These are phyloP conservation scores for Acrobeloides nanus DNA, from an alignment of 2,888 invertebrate genomes.

Conservation along the genomic window DNA sequence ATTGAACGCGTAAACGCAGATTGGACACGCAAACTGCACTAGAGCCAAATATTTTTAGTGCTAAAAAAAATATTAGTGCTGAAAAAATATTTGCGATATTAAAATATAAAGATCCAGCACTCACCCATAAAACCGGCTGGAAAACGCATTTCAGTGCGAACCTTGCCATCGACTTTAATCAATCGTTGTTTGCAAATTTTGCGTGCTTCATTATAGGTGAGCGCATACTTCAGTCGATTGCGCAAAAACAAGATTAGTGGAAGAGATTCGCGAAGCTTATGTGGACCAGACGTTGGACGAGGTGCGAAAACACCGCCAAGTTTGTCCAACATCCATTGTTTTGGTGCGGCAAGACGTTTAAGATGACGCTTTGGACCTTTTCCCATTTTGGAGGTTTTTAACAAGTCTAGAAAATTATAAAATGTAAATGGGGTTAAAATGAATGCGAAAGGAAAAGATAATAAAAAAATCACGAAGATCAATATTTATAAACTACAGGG, in stretches of 20 bases:
- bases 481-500: too few species aligned
- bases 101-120: too few species aligned
- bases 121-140: slow-evolving; percentile 99
- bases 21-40: too few species aligned
- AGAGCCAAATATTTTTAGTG: too few species aligned
- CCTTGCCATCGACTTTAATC: slow-evolving; percentile 95
- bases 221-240: slow-evolving; percentile 93
- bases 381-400: too few species aligned
- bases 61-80: too few species aligned
- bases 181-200: slow-evolving; percentile 96
- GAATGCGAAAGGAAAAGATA: too few species aligned
- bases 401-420: too few species aligned
- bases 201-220: slow-evolving; percentile 88
- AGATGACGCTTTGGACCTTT: slow-evolving; percentile 99
- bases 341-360: slow-evolving; percentile 96
- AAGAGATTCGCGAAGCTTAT: slow-evolving; percentile 90
- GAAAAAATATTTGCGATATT: too few species aligned
- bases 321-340: slow-evolving; percentile 99
- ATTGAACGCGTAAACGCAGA: too few species aligned
- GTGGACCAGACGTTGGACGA: slow-evolving; percentile 91
- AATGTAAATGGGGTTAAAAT: too few species aligned
- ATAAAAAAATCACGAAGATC: too few species aligned
- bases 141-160: slow-evolving; percentile 91
- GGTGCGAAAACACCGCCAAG: slow-evolving; percentile 65
- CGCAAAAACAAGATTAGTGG: slow-evolving; percentile 92